A percentile compares a stretch with the other conserved stretches of the same genome.
Conservation (phyloP, 2,888 invertebrate species). For the Patella ulyssiponensis region DNA sequence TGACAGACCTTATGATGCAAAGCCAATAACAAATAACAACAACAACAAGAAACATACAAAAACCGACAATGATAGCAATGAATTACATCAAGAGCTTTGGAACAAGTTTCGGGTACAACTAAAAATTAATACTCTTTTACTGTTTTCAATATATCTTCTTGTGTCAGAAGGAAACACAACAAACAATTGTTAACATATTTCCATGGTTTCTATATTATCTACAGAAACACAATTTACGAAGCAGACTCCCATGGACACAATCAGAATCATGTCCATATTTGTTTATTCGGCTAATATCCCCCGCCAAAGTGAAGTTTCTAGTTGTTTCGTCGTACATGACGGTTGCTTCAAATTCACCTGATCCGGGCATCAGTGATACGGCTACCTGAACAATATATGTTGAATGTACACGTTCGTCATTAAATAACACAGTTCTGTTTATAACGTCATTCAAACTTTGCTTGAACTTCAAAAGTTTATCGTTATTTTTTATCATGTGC, state of each 20-base stretch:
- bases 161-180: too few species aligned
- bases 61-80: too few species aligned
- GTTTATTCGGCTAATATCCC: constrained; percentile 15
- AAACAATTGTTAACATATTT: too few species aligned
- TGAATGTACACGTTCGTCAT: not conserved
- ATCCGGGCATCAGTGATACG: constrained; percentile 59
- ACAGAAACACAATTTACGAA: constrained; percentile 11
- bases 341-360: not conserved
- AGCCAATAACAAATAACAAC: too few species aligned
- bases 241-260: not conserved
- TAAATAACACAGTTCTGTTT: not conserved
- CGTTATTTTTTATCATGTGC: not conserved
- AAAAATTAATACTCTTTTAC: too few species aligned
- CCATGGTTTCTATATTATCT: not conserved
- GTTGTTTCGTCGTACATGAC: not conserved
- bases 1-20: too few species aligned
- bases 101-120: too few species aligned
- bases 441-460: not conserved
- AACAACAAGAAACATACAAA: too few species aligned
- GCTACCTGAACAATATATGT: not conserved
- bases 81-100: too few species aligned
- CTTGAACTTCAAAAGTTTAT: not conserved
- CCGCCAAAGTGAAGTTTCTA: not conserved
- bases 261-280: constrained; percentile 11
- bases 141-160: too few species aligned